Evolutionary conservation across 2,888 invertebrate genomes (phyloP).

Genomic region (Mesodorylaimus sp.): DNA sequence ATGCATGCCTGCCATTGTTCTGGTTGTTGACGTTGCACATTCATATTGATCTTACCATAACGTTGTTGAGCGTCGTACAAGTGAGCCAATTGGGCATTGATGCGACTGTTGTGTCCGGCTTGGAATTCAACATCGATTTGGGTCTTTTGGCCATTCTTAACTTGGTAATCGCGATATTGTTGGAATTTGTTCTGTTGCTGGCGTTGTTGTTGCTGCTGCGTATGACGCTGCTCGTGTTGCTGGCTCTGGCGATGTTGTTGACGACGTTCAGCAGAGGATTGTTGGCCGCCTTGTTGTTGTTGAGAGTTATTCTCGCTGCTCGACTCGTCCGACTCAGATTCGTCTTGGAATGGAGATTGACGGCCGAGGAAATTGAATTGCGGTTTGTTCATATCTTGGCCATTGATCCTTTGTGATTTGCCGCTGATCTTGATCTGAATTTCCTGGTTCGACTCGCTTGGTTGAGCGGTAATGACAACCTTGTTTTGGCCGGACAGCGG

Average conservation of each 20-base stretch:
- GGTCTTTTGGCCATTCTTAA: neutral
- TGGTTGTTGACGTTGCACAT: too few relatives aligned
- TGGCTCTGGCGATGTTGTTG: too few relatives aligned
- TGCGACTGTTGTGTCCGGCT: too few relatives aligned
- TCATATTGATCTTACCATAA: neutral
- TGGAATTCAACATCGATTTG: neutral
- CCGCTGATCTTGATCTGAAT: neutral
- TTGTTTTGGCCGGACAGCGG: constrained; percentile 12
- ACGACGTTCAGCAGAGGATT: too few relatives aligned
- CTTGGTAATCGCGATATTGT: neutral
- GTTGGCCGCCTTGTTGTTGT: too few relatives aligned
- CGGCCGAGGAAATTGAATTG: too few relatives aligned
- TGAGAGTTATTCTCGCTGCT: neutral
- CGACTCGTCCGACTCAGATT: neutral
- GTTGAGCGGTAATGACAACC: constrained; percentile 5
- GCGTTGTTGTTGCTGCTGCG: too few relatives aligned
- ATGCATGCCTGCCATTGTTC: constrained; percentile 5
- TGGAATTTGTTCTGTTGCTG: neutral
- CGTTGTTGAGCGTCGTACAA: neutral
- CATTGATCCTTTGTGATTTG: neutral
- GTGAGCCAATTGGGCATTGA: too few relatives aligned
- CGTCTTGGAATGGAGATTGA: too few relatives aligned
- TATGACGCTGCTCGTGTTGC: too few relatives aligned
- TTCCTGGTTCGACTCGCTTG: constrained; percentile 2
- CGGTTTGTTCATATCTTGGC: too few relatives aligned